A percentile compares a stretch with the other conserved stretches of the same genome.
These are phyloP conservation scores for Trypoxylus dichotomus DNA, from an alignment of 1,140 invertebrate genomes.

Conservation along the genomic window DNA sequence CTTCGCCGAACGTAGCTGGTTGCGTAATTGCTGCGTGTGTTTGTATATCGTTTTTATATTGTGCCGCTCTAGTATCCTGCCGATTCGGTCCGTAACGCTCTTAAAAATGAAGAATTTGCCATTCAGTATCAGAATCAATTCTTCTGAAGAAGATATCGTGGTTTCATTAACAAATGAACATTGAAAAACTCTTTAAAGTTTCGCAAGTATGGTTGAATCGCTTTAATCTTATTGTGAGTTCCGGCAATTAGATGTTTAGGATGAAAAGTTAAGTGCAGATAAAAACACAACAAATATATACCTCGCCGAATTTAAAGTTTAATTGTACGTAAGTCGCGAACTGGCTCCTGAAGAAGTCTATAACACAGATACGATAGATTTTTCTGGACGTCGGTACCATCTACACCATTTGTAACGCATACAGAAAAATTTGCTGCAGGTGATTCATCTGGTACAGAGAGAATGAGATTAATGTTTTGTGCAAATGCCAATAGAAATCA, in stretches of 20 bases:
- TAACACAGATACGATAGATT: constrained; percentile 28
- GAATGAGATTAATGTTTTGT: constrained; percentile 46
- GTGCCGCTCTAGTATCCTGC: no score
- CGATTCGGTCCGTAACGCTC: no score
- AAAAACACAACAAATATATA: neutral
- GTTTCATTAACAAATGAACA: constrained; percentile 23
- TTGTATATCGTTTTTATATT: no score
- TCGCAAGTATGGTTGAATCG: neutral
- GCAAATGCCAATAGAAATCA: constrained; percentile 47
- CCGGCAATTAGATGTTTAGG: constrained; percentile 1
- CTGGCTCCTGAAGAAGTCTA: constrained; percentile 1
- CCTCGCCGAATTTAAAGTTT: neutral
- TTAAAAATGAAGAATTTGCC: no score
- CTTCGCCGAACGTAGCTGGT: no score
- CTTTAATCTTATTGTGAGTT: neutral
- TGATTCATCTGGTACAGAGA: constrained; percentile 43
- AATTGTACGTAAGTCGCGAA: neutral
- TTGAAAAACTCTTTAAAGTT: constrained; percentile 5
- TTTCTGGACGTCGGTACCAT: constrained; percentile 43
- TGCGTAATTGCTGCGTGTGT: no score
- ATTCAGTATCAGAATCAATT: neutral
- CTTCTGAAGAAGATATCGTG: neutral
- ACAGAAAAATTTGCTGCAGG: constrained; percentile 39
- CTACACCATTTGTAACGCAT: constrained; percentile 41
- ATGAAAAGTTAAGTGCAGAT: no score